Conservation (phyloP, 2,113 vertebrate species). For the Macheiramphus alcinus region DNA sequence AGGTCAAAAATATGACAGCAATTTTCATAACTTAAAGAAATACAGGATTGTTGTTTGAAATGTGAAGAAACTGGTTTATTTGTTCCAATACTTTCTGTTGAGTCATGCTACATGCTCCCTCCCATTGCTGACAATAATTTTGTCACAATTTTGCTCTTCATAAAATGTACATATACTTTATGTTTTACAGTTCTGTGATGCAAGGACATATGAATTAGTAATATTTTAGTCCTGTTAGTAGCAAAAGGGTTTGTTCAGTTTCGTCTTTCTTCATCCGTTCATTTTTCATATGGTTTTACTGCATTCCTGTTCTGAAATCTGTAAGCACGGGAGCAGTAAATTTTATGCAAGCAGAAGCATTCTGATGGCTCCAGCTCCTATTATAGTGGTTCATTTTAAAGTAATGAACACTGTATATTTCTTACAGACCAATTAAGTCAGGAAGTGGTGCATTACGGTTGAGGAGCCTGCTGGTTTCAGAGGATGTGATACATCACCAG, state of each 20-base stretch:
- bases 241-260: not conserved
- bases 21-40: not conserved
- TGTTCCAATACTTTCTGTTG: not conserved
- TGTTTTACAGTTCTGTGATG: not conserved
- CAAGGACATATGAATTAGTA: not conserved
- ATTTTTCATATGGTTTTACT: not conserved
- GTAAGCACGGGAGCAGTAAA: not conserved
- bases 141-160: not conserved
- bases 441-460: not conserved
- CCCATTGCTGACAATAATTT: not conserved
- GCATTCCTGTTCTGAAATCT: not conserved
- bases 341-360: not conserved
- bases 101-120: not conserved
- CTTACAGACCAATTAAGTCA: not conserved
- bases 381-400: not conserved
- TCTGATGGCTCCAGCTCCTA: not conserved
- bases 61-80: not conserved
- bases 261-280: rapidly evolving
- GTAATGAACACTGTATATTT: not conserved
- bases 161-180: not conserved
- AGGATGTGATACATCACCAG: not conserved
- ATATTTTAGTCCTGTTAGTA: not conserved
- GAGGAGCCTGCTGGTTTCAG: not conserved
- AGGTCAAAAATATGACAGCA: not conserved
- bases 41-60: not conserved